Percentiles rank a stretch among this genome's conserved stretches.
phyloP scores from a whole-genome alignment of 2,113 vertebrate genomes.

The Oncorhynchus keta region DNA sequence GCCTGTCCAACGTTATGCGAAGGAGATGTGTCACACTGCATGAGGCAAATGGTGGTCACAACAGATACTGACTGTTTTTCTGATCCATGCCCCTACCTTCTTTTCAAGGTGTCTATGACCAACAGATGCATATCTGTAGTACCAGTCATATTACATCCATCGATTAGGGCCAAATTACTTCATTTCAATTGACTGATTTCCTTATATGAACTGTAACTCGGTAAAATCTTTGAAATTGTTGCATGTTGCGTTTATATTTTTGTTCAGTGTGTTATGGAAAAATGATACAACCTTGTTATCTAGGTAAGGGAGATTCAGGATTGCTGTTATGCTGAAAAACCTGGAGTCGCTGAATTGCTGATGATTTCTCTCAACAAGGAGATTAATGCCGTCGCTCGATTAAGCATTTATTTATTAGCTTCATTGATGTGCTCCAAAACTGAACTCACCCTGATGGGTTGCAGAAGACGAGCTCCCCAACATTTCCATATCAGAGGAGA shows the following conservation, averaged over 20 bases:
- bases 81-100: too few species aligned
- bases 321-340: neutral
- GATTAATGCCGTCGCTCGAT: slow-evolving; percentile 11
- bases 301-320: neutral
- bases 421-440: neutral
- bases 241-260: neutral
- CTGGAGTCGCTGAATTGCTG: neutral
- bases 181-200: too few species aligned
- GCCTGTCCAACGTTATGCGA: too few species aligned
- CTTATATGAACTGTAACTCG: too few species aligned
- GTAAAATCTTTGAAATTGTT: too few species aligned
- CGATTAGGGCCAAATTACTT: too few species aligned
- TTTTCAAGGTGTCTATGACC: too few species aligned
- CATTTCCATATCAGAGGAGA: slow-evolving; percentile 21
- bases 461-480: neutral
- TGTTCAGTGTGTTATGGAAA: neutral
- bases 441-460: neutral
- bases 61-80: too few species aligned
- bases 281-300: neutral
- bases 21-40: too few species aligned
- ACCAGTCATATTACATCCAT: too few species aligned
- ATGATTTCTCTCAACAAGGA: slow-evolving; percentile 6
- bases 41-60: too few species aligned
- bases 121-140: too few species aligned
- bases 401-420: neutral